Percentiles rank a stretch among this genome's conserved stretches.
phyloP scores from a whole-genome alignment of 2,888 invertebrate species.

The Carabus problematicus region DNA sequence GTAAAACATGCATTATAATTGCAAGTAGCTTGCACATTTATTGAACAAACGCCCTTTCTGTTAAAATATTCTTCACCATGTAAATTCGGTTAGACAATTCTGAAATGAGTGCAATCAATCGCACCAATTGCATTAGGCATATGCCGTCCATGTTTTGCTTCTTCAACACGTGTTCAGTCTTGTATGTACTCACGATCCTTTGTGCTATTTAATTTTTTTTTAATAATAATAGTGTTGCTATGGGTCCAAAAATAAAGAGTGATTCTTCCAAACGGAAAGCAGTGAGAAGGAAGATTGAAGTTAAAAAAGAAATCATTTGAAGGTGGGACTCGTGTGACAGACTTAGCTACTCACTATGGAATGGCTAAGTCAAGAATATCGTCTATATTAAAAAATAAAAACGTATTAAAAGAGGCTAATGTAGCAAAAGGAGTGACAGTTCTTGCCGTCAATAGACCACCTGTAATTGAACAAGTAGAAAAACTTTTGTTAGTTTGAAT shows the following conservation, averaged over 20 bases:
- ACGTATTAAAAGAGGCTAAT: slow-evolving; percentile 38
- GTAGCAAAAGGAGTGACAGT: slow-evolving; percentile 41
- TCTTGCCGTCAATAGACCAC: slow-evolving; percentile 36
- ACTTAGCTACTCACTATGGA: slow-evolving; percentile 39
- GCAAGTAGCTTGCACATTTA: no score
- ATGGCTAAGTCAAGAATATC: slow-evolving; percentile 43
- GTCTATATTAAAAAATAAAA: slow-evolving; percentile 43
- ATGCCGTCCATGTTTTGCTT: no score
- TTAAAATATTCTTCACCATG: no score
- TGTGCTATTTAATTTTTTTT: slow-evolving; percentile 18
- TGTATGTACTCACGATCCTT: no score
- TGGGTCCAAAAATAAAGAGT: slow-evolving; percentile 28
- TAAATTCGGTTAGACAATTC: no score
- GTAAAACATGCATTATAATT: no score
- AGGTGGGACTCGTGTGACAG: slow-evolving; percentile 40
- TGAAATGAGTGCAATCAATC: no score
- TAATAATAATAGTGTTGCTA: slow-evolving; percentile 22
- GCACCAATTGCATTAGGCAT: no score
- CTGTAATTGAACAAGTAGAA: no score
- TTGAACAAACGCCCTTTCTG: no score
- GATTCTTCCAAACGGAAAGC: slow-evolving; percentile 30
- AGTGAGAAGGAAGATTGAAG: slow-evolving; percentile 38
- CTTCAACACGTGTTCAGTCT: no score
- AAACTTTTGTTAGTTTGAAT: slow-evolving; percentile 43
- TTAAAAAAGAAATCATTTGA: slow-evolving; percentile 44